Evolutionary conservation across 2,888 invertebrate species (phyloP).

Genomic region (Stramonita haemastoma): DNA sequence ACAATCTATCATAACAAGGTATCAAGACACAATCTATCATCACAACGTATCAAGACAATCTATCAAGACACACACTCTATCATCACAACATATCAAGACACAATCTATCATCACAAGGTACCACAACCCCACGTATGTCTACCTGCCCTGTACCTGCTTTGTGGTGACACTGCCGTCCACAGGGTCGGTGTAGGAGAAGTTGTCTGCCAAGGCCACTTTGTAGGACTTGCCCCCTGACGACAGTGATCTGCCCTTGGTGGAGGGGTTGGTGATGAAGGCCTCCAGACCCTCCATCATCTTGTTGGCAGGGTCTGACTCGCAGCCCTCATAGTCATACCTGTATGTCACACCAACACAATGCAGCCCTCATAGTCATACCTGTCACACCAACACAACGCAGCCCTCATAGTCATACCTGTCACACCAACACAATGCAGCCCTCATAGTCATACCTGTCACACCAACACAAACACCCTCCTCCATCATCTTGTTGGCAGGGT

Average conservation of each 20-base stretch:
- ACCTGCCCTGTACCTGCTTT: slow-evolving; percentile 83
- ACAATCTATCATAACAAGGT: not conserved
- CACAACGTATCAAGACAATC: not conserved
- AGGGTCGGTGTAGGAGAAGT: slow-evolving; percentile 97
- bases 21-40: not conserved
- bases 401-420: slow-evolving; percentile 98
- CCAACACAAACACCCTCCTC: too few relatives aligned
- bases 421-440: too few relatives aligned
- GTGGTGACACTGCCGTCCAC: slow-evolving; percentile 93
- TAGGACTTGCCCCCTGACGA: slow-evolving; percentile 82
- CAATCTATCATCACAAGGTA: not conserved
- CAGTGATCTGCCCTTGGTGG: slow-evolving; percentile 76
- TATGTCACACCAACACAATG: not conserved
- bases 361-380: too few relatives aligned
- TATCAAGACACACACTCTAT: too few relatives aligned
- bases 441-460: too few relatives aligned
- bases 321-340: slow-evolving; percentile 98
- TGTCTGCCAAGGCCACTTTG: slow-evolving; percentile 89
- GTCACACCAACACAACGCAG: too few relatives aligned
- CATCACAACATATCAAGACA: not conserved
- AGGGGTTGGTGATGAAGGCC: slow-evolving; percentile 82
- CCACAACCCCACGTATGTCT: not conserved
- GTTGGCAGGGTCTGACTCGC: slow-evolving; percentile 90
- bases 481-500: slow-evolving; percentile 92
- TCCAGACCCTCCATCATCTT: slow-evolving; percentile 93